Percentiles rank a stretch among this genome's conserved stretches.
phyloP scores from a whole-genome alignment of 35 echinoderm and acorn worm species.

The Patiria miniata region DNA sequence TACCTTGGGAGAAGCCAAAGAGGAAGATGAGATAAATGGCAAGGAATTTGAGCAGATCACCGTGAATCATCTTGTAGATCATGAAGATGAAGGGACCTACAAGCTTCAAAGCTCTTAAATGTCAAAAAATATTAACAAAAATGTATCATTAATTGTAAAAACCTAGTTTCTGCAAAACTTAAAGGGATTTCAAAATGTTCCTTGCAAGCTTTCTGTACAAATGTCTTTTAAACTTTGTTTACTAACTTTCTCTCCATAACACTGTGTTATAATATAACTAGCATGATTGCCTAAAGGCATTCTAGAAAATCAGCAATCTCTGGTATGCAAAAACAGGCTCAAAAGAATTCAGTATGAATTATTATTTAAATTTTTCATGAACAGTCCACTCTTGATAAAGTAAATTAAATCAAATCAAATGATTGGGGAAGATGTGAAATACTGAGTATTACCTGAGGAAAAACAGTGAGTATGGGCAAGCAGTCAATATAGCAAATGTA shows the following conservation, averaged over 20 bases:
- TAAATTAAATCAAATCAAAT: no score
- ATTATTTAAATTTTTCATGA: no score
- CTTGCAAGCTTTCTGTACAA: not conserved
- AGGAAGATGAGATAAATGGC: slow-evolving; percentile 84
- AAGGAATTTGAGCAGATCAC: slow-evolving; percentile 88
- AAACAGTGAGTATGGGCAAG: slow-evolving; percentile 92
- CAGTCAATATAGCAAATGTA: slow-evolving; percentile 70
- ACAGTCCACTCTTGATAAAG: no score
- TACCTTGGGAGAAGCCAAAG: slow-evolving; percentile 95
- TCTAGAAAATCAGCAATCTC: no score
- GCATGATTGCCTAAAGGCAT: no score
- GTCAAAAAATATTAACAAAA: slow-evolving; percentile 35
- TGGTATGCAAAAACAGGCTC: no score
- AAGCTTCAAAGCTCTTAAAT: slow-evolving; percentile 66
- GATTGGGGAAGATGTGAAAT: not conserved
- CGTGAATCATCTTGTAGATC: slow-evolving; percentile 93
- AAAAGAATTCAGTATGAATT: no score
- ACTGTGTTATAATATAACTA: no score
- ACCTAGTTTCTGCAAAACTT: not conserved
- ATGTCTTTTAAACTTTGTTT: not conserved
- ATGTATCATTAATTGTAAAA: no score
- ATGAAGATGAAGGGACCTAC: slow-evolving; percentile 96
- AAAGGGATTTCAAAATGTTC: not conserved
- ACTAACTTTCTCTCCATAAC: no score
- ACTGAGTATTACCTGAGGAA: slow-evolving; percentile 81